Evolutionary conservation across 2,888 invertebrate species (phyloP).

Genomic region (Leucophora obtusa): DNA sequence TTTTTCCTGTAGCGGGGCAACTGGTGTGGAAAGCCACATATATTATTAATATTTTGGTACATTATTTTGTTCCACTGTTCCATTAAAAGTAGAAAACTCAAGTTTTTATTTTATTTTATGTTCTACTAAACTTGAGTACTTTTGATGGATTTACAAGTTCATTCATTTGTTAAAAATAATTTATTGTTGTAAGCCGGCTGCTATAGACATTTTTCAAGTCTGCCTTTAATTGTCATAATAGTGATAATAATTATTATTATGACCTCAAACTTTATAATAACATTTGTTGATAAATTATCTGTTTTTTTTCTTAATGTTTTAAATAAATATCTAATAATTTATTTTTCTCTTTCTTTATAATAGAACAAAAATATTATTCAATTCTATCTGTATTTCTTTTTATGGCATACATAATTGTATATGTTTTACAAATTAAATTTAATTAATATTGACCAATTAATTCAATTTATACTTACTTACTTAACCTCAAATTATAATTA

Average conservation of each 20-base stretch:
- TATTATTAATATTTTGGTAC: no score
- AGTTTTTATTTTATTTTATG: neutral
- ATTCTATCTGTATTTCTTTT: neutral
- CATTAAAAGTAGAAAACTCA: neutral
- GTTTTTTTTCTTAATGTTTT: neutral
- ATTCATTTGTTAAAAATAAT: neutral
- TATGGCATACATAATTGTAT: neutral
- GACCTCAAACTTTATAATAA: slow-evolving; percentile 44
- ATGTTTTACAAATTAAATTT: slow-evolving; percentile 39
- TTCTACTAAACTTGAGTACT: slow-evolving; percentile 10
- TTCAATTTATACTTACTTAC: slow-evolving; percentile 33
- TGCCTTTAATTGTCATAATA: slow-evolving; percentile 29
- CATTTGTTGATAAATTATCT: slow-evolving; percentile 23
- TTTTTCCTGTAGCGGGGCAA: no score
- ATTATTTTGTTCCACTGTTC: neutral
- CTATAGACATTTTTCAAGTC: neutral
- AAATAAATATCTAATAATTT: neutral
- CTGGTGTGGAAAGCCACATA: no score
- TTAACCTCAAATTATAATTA: slow-evolving; percentile 40
- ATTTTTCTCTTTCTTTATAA: neutral
- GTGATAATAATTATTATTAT: slow-evolving; percentile 26
- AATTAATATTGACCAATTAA: slow-evolving; percentile 33
- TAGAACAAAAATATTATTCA: neutral
- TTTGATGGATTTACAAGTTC: slow-evolving; percentile 14
- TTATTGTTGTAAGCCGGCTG: neutral